Evolutionary conservation across 35 echinoderm and acorn worm genomes (phyloP).

Genomic region (Heliocidaris erythrogramma): DNA sequence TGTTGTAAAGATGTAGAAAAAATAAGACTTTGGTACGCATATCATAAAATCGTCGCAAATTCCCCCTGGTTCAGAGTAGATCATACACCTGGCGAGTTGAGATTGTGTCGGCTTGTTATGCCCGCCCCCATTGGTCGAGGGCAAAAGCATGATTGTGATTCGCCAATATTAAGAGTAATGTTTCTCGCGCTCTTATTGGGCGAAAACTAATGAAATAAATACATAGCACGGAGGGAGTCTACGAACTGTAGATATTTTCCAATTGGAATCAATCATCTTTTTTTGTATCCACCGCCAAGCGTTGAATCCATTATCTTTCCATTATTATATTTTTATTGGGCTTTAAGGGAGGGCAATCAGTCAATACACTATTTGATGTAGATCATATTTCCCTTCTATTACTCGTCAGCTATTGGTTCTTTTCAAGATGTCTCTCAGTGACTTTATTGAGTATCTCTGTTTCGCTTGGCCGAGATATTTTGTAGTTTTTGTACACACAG

Average conservation of each 20-base stretch:
- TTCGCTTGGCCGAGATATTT: not conserved
- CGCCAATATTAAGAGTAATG: slow-evolving; percentile 3
- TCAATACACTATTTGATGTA: slow-evolving; percentile 19
- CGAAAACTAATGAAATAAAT: not conserved
- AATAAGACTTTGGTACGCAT: slow-evolving; percentile 17
- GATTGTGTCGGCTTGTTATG: slow-evolving; percentile 2
- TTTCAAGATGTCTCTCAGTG: not conserved
- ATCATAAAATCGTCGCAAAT: not conserved
- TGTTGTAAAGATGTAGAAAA: slow-evolving; percentile 18
- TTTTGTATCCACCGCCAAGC: slow-evolving; percentile 11
- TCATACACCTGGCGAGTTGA: not conserved
- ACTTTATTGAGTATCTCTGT: not conserved
- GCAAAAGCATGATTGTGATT: not conserved
- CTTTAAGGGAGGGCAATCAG: slow-evolving; percentile 15
- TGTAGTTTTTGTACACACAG: not conserved
- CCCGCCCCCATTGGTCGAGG: slow-evolving; percentile 4
- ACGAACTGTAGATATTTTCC: slow-evolving; percentile 10
- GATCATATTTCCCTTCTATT: not conserved
- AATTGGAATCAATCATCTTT: slow-evolving; percentile 6
- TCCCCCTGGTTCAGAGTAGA: not conserved
- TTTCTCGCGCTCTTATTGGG: slow-evolving; percentile 15
- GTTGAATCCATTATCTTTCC: slow-evolving; percentile 17
- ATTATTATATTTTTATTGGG: slow-evolving; percentile 19
- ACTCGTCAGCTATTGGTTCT: not conserved
- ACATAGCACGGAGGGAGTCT: not conserved